Percentiles rank a stretch among this genome's conserved stretches.
These are phyloP conservation scores for Hippocampus mohnikei DNA, from an alignment of 2,113 vertebrate genomes.

Conservation along the genomic window DNA sequence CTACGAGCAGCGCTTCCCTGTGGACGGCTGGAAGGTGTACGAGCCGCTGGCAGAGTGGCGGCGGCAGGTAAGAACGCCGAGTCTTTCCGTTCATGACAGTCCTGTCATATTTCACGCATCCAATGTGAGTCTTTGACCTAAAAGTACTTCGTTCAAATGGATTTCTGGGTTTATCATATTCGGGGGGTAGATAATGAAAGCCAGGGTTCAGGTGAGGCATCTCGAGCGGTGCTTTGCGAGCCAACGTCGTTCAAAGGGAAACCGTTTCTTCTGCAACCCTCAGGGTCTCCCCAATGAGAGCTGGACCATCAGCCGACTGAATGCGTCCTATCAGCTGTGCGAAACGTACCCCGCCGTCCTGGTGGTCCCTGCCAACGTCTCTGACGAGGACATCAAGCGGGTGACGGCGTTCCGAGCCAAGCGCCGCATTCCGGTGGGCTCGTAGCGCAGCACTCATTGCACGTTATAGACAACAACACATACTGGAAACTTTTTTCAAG, in stretches of 20 bases:
- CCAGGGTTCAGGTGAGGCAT: no score
- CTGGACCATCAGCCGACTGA: constrained; percentile 93
- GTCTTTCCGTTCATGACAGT: no score
- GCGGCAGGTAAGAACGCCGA: constrained; percentile 75
- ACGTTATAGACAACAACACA: background rate
- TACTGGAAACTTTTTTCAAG: no score
- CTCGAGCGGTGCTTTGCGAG: no score
- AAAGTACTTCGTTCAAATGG: background rate
- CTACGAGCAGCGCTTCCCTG: constrained; percentile 88
- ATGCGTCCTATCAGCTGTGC: constrained; percentile 88
- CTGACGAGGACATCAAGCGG: constrained; percentile 86
- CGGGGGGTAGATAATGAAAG: no score
- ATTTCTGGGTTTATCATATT: background rate
- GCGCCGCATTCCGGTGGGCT: constrained; percentile 88
- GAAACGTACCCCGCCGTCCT: constrained; percentile 90
- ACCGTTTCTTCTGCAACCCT: background rate
- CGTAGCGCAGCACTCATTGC: no score
- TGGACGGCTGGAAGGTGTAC: constrained; percentile 94
- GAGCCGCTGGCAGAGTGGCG: constrained; percentile 88
- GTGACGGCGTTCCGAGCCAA: constrained; percentile 88
- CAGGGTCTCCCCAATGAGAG: constrained; percentile 97
- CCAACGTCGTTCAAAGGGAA: background rate
- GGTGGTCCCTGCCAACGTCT: constrained; percentile 87
- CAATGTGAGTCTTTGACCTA: background rate
- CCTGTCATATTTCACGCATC: no score